phyloP scores from a whole-genome alignment of 2,888 invertebrate species.

The Apoda limacodes region DNA sequence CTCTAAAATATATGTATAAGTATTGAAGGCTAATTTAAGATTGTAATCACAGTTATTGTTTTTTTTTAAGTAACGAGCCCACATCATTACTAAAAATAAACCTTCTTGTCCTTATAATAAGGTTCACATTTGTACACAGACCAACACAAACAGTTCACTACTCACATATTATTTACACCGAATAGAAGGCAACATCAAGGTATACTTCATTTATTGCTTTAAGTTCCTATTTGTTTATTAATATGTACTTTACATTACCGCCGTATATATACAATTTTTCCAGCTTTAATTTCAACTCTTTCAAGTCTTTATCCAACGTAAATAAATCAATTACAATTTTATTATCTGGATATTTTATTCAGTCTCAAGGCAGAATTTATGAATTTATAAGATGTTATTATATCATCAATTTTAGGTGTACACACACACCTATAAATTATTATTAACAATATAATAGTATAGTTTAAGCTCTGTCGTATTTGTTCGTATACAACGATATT shows the following conservation, averaged over 20 bases:
- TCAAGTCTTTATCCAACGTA: no score
- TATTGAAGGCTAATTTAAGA: slow-evolving; percentile 69
- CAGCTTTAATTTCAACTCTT: no score
- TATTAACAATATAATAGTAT: slow-evolving; percentile 43
- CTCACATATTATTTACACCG: slow-evolving; percentile 48
- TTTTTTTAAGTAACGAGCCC: slow-evolving; percentile 67
- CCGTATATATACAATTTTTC: slow-evolving; percentile 47
- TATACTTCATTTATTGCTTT: slow-evolving; percentile 69
- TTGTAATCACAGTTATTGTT: slow-evolving; percentile 69
- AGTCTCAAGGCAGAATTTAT: slow-evolving; percentile 55
- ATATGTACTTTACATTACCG: slow-evolving; percentile 64
- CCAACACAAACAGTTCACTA: slow-evolving; percentile 44
- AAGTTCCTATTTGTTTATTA: slow-evolving; percentile 54
- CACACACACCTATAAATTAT: slow-evolving; percentile 41
- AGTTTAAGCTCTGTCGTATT: slow-evolving; percentile 64
- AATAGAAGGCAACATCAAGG: slow-evolving; percentile 66
- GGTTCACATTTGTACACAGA: slow-evolving; percentile 33
- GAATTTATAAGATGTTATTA: no score
- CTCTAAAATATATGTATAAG: slow-evolving; percentile 71
- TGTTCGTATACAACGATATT: slow-evolving; percentile 66
- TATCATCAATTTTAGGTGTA: slow-evolving; percentile 21
- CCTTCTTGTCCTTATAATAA: slow-evolving; percentile 34
- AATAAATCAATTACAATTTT: no score
- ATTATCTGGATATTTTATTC: slow-evolving; percentile 41
- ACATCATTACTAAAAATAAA: slow-evolving; percentile 59